These are phyloP conservation scores for Dolichallabes microphthalmus DNA, from an alignment of 2,113 vertebrate genomes.

Conservation along the genomic window DNA sequence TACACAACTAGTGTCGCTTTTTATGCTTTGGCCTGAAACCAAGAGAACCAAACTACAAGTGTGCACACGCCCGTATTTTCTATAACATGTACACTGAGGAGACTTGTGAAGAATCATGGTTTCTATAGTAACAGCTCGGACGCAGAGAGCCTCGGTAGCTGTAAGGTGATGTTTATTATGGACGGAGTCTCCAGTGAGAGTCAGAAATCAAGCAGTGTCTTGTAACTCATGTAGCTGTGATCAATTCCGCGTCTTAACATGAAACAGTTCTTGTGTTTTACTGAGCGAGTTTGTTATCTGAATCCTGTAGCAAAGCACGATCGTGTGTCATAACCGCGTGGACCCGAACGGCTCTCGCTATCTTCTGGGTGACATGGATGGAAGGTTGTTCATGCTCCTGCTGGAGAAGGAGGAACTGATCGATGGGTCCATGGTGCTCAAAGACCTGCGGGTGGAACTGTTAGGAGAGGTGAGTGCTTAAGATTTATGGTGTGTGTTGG, in stretches of 20 bases:
- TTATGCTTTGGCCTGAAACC: too few species aligned
- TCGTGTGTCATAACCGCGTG: conserved; percentile 96
- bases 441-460: conserved; percentile 93
- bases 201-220: too few species aligned
- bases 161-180: not conserved
- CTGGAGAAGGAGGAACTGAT: conserved; percentile 98
- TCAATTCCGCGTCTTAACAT: not conserved
- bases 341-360: conserved; percentile 96
- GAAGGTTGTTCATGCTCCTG: conserved; percentile 94
- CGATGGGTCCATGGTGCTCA: conserved; percentile 89
- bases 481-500: not conserved
- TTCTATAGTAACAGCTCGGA: not conserved
- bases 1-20: too few species aligned
- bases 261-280: not conserved
- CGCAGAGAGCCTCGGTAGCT: too few species aligned
- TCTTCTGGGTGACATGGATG: conserved; percentile 97
- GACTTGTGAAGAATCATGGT: not conserved
- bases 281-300: not conserved
- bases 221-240: not conserved
- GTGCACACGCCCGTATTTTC: too few species aligned
- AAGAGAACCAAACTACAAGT: too few species aligned
- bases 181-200: not conserved
- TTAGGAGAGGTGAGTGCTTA: conserved; percentile 83
- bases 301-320: conserved; percentile 89
- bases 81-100: not conserved